A percentile compares a stretch with the other conserved stretches of the same genome.
Conservation (phyloP, 2,888 invertebrate genomes). For the Hoplodrina blanda region DNA sequence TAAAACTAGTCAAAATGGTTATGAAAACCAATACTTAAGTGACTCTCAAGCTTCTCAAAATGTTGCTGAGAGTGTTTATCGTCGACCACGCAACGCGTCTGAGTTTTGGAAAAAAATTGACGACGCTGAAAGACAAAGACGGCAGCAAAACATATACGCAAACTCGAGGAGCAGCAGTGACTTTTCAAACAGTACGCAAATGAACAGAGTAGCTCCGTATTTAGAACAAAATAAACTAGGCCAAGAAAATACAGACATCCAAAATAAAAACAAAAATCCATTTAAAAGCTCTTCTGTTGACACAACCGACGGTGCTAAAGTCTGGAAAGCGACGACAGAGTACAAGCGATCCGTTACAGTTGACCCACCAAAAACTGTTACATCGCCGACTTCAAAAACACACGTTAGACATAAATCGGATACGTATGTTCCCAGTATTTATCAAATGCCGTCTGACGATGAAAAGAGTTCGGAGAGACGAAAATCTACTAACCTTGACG, state of each 20-base stretch:
- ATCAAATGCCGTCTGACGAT: conserved; percentile 86
- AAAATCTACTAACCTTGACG: conserved; percentile 95
- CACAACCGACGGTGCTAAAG: conserved; percentile 83
- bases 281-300: conserved; percentile 77
- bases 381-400: conserved; percentile 82
- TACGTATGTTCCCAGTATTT: conserved; percentile 79
- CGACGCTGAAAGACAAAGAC: conserved; percentile 84
- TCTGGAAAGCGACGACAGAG: conserved; percentile 88
- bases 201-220: conserved; percentile 71
- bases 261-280: conserved; percentile 79
- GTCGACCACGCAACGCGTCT: conserved; percentile 88
- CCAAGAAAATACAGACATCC: conserved; percentile 73
- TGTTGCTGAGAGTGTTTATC: conserved; percentile 77
- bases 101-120: conserved; percentile 93
- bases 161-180: conserved; percentile 84
- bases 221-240: conserved; percentile 72
- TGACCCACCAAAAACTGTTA: conserved; percentile 78
- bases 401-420: conserved; percentile 88
- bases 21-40: conserved; percentile 87
- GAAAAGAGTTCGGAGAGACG: conserved; percentile 88
- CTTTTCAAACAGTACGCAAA: conserved; percentile 75
- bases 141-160: conserved; percentile 79
- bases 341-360: conserved; percentile 84
- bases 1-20: conserved; percentile 86
- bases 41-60: conserved; percentile 86